These are phyloP conservation scores for Lordiphosa collinella DNA, from an alignment of 1,140 invertebrate species.

Conservation along the genomic window DNA sequence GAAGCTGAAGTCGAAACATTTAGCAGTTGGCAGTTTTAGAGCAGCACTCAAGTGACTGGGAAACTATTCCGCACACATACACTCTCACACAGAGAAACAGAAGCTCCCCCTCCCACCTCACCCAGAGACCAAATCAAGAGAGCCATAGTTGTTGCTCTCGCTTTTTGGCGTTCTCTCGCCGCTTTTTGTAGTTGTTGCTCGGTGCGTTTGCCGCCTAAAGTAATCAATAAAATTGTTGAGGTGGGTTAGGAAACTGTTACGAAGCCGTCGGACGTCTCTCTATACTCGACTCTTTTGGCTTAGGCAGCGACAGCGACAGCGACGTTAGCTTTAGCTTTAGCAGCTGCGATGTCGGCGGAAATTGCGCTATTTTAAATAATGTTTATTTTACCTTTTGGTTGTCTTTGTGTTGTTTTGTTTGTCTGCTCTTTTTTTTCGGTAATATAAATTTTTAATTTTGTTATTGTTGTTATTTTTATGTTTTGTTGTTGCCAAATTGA, in stretches of 20 bases:
- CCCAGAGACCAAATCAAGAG: slow-evolving; percentile 43
- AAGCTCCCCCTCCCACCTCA: no score
- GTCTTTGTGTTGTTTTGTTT: slow-evolving; percentile 48
- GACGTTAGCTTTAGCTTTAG: slow-evolving; percentile 7
- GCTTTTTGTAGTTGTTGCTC: slow-evolving; percentile 17
- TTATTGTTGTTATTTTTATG: slow-evolving; percentile 31
- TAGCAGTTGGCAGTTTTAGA: slow-evolving; percentile 58
- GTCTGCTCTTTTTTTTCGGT: slow-evolving; percentile 23
- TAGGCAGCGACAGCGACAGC: slow-evolving; percentile 23
- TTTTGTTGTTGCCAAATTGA: slow-evolving; percentile 68
- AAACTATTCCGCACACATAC: slow-evolving; percentile 63
- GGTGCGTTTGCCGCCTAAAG: slow-evolving; percentile 69
- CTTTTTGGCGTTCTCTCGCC: slow-evolving; percentile 29
- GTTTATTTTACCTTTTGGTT: slow-evolving; percentile 67
- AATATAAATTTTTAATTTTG: slow-evolving; percentile 44
- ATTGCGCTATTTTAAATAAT: slow-evolving; percentile 79
- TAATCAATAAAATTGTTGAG: slow-evolving; percentile 80
- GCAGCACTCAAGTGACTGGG: slow-evolving; percentile 53
- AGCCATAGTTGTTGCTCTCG: slow-evolving; percentile 49
- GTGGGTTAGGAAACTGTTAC: slow-evolving; percentile 80
- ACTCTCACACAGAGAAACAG: not conserved
- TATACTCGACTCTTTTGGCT: slow-evolving; percentile 12
- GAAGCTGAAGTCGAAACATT: slow-evolving; percentile 36
- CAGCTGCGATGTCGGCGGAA: slow-evolving; percentile 56
- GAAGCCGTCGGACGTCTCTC: slow-evolving; percentile 48